Base-by-base conservation (phyloP, 2,113 vertebrate species). In the Cyprinus carpio region DNA sequence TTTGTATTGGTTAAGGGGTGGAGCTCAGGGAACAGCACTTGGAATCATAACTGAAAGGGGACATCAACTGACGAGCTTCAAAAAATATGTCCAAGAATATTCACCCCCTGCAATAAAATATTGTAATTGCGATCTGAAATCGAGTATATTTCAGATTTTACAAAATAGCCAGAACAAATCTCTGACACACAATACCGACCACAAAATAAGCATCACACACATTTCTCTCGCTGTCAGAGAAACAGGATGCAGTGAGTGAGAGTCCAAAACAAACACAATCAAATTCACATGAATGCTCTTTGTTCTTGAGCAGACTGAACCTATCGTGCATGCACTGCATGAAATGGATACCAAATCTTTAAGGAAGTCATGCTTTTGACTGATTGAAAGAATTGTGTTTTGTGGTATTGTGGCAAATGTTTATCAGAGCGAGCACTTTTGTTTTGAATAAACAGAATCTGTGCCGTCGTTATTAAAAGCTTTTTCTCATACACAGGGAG, bases 401-500 rank as follows among this genome's bases (percentile, higher is more conserved):
- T 67, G n/a, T 10, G 81, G 88, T 89, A 86, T 76, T 86, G 77
- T 89, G 80, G 25, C 69, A 49, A 58, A 27, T 77, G n/a, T n/a
- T n/a, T 65, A 77, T 76, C 86, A 1, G 85, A 88, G 86, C 78
- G 86, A 87, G n/a, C n/a, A n/a, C n/a, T 79, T 27, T 13, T 82
- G 87, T 78, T 89, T 84, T 89, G n/a, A 87, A 90, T 86, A 18
- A 81, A 51, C 64, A 84, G 71, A 75, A 76, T 74, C 29, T 58
- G 6, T 40, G 76, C 46, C 78, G 58, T 29, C 15, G 25, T 43
- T 71, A 85, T 86, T 81, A 54, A 80, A 89, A 83, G 65, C 51
- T 51, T 12, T 75, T 78, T 46, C 64, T 62, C 34, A 34, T 16
- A 77, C n/a, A 92, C 89, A n/a, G 85, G 87, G 56, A 72, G 34